These are phyloP conservation scores for Ypsolopha scabrella DNA, from an alignment of 2,888 invertebrate species.

Conservation along the genomic window DNA sequence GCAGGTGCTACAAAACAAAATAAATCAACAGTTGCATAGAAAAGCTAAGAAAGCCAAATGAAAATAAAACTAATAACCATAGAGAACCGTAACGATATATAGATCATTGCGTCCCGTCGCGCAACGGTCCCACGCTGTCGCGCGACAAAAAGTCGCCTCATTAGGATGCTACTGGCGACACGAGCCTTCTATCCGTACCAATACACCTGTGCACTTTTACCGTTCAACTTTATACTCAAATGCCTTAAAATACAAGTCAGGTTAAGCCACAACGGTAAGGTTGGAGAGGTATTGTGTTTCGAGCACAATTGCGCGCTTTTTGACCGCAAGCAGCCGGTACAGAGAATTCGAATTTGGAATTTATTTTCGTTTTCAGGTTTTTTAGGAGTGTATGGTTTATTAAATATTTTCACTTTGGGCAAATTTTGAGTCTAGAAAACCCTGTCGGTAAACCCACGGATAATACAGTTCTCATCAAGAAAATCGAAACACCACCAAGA, in stretches of 20 bases:
- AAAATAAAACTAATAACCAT: too few relatives aligned
- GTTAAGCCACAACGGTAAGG: not conserved
- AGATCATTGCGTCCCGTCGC: not conserved
- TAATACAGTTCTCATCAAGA: too few relatives aligned
- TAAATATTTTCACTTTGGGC: too few relatives aligned
- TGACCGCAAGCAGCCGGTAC: slow-evolving; percentile 17
- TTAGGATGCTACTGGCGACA: slow-evolving; percentile 57
- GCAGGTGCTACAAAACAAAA: too few relatives aligned
- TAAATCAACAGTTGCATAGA: too few relatives aligned
- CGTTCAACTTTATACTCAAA: not conserved
- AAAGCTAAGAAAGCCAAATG: too few relatives aligned
- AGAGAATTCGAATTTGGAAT: slow-evolving; percentile 4
- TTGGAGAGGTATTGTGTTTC: not conserved
- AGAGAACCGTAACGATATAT: too few relatives aligned
- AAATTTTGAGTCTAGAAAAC: too few relatives aligned
- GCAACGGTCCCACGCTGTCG: slow-evolving; percentile 52
- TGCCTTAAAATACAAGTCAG: not conserved
- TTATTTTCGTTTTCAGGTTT: not conserved
- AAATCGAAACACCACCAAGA: too few relatives aligned
- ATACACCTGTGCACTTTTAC: not conserved
- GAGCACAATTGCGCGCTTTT: slow-evolving; percentile 20
- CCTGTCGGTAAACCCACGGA: too few relatives aligned
- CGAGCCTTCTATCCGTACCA: slow-evolving; percentile 6
- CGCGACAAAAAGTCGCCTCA: slow-evolving; percentile 53
- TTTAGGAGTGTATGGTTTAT: not conserved